Evolutionary conservation across 2,113 vertebrate species (phyloP).

Genomic region (Podocnemis expansa): DNA sequence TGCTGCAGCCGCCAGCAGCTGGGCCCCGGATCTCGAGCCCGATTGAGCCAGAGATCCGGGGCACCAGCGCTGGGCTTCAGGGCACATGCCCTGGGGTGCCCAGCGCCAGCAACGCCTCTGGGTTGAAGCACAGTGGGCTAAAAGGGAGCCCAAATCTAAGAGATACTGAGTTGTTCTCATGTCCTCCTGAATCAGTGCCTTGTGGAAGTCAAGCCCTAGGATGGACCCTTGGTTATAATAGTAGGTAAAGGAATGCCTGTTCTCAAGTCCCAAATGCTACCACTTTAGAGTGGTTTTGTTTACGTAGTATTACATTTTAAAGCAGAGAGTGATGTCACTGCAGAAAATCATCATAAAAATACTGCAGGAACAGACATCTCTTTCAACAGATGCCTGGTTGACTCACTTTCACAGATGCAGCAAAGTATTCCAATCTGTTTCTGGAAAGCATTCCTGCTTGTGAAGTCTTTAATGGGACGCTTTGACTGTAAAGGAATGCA

Average conservation of each 20-base stretch:
- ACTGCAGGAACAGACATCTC: slow-evolving; percentile 39
- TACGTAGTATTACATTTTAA: slow-evolving; percentile 29
- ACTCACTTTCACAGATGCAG: slow-evolving; percentile 69
- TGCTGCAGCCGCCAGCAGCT: too few relatives aligned
- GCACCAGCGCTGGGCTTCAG: too few relatives aligned
- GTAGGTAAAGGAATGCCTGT: slow-evolving; percentile 24
- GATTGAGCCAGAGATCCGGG: too few relatives aligned
- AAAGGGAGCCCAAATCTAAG: slow-evolving; percentile 12
- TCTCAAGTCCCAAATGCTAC: not conserved
- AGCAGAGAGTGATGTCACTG: slow-evolving; percentile 51
- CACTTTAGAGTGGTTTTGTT: slow-evolving; percentile 3
- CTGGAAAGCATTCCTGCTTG: slow-evolving; percentile 60
- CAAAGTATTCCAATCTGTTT: slow-evolving; percentile 70
- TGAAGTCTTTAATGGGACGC: slow-evolving; percentile 71
- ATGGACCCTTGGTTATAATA: not conserved
- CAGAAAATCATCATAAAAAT: slow-evolving; percentile 48
- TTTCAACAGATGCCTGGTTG: slow-evolving; percentile 58
- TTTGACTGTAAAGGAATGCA: slow-evolving; percentile 54
- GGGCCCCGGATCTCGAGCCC: too few relatives aligned
- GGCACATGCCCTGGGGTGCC: too few relatives aligned
- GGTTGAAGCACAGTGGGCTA: slow-evolving; percentile 60
- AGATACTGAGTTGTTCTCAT: not conserved
- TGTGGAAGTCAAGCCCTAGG: not conserved
- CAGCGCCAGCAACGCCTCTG: too few relatives aligned
- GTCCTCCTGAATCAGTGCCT: slow-evolving; percentile 5